phyloP scores from a whole-genome alignment of 2,888 invertebrate species.

The Andrena hattorfiana region DNA sequence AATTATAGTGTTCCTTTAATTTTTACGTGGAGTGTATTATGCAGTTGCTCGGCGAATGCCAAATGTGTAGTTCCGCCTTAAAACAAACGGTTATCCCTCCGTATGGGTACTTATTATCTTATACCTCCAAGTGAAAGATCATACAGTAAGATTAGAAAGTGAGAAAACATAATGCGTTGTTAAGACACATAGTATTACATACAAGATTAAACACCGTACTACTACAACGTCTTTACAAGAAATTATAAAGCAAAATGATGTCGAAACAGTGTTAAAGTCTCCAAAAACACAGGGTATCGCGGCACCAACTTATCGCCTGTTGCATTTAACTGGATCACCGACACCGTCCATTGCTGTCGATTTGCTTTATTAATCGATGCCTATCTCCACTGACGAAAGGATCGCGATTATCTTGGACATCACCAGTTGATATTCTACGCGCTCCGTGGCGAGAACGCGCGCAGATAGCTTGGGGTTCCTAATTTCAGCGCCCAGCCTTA shows the following conservation, averaged over 20 bases:
- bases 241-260: constrained; percentile 33
- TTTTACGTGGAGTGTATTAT: no score
- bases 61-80: no score
- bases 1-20: no score
- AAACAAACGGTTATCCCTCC: no score
- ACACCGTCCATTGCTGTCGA: constrained; percentile 19
- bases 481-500: constrained; percentile 42
- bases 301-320: not conserved
- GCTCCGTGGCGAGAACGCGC: constrained; percentile 6
- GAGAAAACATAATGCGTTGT: no score
- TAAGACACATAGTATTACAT: not conserved
- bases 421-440: constrained; percentile 32
- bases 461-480: constrained; percentile 50
- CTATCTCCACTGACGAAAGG: constrained; percentile 58
- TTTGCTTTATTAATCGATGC: constrained; percentile 48
- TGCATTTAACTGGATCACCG: not conserved
- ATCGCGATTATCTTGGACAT: constrained; percentile 43
- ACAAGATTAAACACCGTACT: constrained; percentile 21
- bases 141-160: no score
- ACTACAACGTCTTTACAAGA: constrained; percentile 40
- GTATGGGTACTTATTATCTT: no score
- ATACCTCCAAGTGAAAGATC: no score
- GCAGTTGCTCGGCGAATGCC: no score
- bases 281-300: constrained; percentile 23
- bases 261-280: constrained; percentile 12